Evolutionary conservation across 2,888 invertebrate species (phyloP).

Genomic region (Sminthurides aquaticus): DNA sequence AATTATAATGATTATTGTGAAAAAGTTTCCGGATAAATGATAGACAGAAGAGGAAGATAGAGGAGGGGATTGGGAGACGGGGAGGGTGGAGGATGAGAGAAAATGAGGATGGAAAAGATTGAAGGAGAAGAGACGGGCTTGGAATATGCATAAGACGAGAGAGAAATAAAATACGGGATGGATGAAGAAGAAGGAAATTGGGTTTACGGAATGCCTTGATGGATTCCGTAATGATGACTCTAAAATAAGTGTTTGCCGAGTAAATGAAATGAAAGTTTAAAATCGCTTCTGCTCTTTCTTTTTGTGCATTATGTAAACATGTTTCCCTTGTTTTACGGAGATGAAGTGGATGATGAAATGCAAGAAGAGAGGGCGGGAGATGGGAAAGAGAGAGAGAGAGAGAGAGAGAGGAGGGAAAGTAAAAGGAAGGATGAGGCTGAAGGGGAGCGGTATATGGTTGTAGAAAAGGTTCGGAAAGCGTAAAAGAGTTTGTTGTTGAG

Average conservation of each 20-base stretch:
- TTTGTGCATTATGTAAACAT: too few relatives aligned
- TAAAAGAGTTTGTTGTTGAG: too few relatives aligned
- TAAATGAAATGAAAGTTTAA: background rate
- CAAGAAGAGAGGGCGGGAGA: too few relatives aligned
- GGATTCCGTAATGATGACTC: background rate
- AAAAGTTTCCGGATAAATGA: background rate
- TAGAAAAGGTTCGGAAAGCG: too few relatives aligned
- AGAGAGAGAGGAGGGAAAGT: constrained; percentile 10
- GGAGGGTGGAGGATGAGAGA: background rate
- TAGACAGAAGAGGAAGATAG: background rate
- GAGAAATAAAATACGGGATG: background rate
- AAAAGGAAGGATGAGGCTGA: too few relatives aligned
- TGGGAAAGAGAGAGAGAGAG: constrained; percentile 4
- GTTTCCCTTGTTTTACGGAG: too few relatives aligned
- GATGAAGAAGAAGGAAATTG: background rate
- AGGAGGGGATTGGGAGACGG: background rate
- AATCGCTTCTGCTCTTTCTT: too few relatives aligned
- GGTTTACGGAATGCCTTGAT: background rate
- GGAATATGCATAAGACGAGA: too few relatives aligned
- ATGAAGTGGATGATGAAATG: too few relatives aligned
- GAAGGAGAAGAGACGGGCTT: too few relatives aligned
- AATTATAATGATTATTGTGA: background rate
- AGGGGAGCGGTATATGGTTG: too few relatives aligned
- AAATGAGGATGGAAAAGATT: background rate
- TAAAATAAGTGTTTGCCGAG: background rate